Conservation (phyloP, 2,888 invertebrate species). For the Polydrusus cervinus region DNA sequence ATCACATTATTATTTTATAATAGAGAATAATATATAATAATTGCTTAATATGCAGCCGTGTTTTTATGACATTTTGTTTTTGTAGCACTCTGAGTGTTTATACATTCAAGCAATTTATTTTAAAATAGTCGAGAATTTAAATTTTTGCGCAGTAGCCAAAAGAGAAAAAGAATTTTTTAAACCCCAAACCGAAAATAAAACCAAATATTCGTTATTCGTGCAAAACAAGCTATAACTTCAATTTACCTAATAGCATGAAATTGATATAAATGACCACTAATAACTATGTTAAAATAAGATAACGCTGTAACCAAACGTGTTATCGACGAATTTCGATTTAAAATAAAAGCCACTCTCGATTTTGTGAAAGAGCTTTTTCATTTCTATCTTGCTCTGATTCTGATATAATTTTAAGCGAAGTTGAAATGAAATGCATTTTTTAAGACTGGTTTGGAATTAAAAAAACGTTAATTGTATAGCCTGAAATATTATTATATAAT, state of each 20-base stretch:
- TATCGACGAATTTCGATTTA: neutral
- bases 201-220: neutral
- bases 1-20: too few relatives aligned
- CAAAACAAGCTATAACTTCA: neutral
- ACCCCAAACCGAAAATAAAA: too few relatives aligned
- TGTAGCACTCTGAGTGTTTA: too few relatives aligned
- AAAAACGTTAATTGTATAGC: neutral
- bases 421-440: constrained; percentile 10
- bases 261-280: neutral
- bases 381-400: neutral
- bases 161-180: too few relatives aligned
- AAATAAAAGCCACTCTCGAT: constrained; percentile 6
- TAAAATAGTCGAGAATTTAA: too few relatives aligned
- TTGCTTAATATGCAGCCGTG: too few relatives aligned
- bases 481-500: neutral
- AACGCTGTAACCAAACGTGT: neutral
- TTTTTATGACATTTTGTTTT: too few relatives aligned
- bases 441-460: neutral
- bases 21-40: too few relatives aligned
- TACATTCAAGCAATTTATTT: too few relatives aligned
- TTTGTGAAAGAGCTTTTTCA: neutral
- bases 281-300: neutral
- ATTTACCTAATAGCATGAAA: constrained; percentile 12
- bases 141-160: too few relatives aligned
- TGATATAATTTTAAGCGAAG: neutral